These are phyloP conservation scores for Hemitrygon akajei DNA, from an alignment of 2,797 vertebrate species.

Conservation along the genomic window DNA sequence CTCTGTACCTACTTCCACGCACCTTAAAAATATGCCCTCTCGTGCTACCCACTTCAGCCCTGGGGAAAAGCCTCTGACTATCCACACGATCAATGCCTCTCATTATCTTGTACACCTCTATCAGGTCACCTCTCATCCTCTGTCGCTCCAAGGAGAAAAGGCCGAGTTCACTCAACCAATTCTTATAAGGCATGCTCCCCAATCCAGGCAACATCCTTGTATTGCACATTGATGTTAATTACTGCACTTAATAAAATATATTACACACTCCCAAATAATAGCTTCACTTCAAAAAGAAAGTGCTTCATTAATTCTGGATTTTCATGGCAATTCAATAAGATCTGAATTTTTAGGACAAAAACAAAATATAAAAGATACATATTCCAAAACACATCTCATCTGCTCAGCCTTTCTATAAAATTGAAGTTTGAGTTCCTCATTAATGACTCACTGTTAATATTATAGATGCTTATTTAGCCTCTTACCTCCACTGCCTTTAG, in stretches of 20 bases:
- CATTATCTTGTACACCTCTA: too few relatives aligned
- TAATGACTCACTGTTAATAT: background rate
- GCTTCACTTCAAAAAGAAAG: background rate
- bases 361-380: background rate
- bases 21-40: too few relatives aligned
- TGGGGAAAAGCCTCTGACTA: too few relatives aligned
- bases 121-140: too few relatives aligned
- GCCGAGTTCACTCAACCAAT: too few relatives aligned
- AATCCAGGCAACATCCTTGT: too few relatives aligned
- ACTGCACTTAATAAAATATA: background rate
- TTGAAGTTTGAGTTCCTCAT: background rate
- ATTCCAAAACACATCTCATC: background rate
- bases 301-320: background rate
- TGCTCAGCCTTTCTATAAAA: background rate
- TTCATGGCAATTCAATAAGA: background rate
- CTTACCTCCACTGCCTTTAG: background rate
- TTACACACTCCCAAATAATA: background rate
- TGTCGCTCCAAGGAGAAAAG: too few relatives aligned
- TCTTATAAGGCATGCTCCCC: too few relatives aligned
- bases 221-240: too few relatives aligned
- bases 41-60: too few relatives aligned
- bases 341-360: background rate
- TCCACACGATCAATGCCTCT: too few relatives aligned
- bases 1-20: too few relatives aligned
- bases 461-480: background rate